Evolutionary conservation across 2,888 invertebrate genomes (phyloP).

Genomic region (Dicyrtoma fusca): DNA sequence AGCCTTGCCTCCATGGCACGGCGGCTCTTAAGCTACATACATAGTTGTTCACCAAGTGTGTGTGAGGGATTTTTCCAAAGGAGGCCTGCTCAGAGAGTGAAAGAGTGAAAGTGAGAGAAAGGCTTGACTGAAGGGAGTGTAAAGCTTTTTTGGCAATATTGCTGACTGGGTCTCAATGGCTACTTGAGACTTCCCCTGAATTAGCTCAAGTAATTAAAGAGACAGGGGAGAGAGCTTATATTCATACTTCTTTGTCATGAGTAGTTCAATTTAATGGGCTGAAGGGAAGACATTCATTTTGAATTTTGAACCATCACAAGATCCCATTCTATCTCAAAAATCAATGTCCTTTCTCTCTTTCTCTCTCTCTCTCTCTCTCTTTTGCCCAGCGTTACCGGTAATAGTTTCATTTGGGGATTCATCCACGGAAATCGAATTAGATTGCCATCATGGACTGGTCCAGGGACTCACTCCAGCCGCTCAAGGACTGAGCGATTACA

Average conservation of each 20-base stretch:
- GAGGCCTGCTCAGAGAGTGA: neutral
- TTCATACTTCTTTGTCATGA: constrained; percentile 36
- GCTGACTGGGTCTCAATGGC: constrained; percentile 35
- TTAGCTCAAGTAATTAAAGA: constrained; percentile 41
- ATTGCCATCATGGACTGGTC: too few relatives aligned
- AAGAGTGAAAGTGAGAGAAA: constrained; percentile 6
- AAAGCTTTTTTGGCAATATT: constrained; percentile 35
- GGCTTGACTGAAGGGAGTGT: constrained; percentile 31
- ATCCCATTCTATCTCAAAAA: neutral
- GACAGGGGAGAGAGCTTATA: constrained; percentile 20
- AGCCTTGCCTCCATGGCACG: too few relatives aligned
- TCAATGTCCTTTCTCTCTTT: neutral
- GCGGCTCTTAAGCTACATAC: neutral
- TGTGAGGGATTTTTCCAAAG: neutral
- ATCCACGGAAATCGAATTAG: neutral
- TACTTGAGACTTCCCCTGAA: constrained; percentile 40
- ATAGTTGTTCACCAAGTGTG: neutral
- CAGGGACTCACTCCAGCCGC: too few relatives aligned
- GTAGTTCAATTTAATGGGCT: constrained; percentile 30
- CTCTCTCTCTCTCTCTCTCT: constrained; percentile 14
- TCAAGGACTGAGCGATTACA: too few relatives aligned
- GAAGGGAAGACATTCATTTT: constrained; percentile 18
- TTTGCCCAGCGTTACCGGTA: neutral
- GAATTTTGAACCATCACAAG: neutral
- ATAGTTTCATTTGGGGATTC: too few relatives aligned